These are phyloP conservation scores for Hippasteria phrygiana DNA, from an alignment of 53 echinoderm and acorn worm genomes.

Conservation along the genomic window DNA sequence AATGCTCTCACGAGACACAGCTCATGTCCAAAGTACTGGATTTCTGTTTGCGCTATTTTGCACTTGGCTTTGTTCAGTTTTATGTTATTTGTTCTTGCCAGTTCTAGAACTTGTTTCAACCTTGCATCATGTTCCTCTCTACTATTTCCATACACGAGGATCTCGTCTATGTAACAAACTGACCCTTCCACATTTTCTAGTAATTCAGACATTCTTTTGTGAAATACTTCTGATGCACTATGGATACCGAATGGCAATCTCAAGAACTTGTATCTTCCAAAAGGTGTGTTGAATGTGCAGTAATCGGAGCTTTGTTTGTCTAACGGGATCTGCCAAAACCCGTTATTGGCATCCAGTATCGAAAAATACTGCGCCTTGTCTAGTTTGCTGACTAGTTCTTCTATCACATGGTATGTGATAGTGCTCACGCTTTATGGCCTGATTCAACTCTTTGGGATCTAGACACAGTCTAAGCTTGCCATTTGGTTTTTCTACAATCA, in stretches of 20 bases:
- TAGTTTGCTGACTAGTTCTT: constrained; percentile 58
- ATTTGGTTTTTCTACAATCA: constrained; percentile 71
- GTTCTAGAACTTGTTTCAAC: constrained; percentile 58
- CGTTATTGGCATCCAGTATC: constrained; percentile 61
- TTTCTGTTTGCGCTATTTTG: constrained; percentile 41
- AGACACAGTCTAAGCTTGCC: constrained; percentile 65
- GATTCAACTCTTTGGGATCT: constrained; percentile 68
- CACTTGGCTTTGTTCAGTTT: constrained; percentile 73
- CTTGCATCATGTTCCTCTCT: constrained; percentile 59
- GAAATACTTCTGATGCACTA: constrained; percentile 72
- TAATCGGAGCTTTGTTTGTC: constrained; percentile 60
- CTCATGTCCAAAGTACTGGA: constrained; percentile 66
- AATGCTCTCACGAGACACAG: constrained; percentile 65
- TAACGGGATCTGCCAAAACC: constrained; percentile 67
- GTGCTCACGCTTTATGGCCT: constrained; percentile 56
- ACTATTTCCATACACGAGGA: constrained; percentile 50
- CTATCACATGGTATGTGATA: constrained; percentile 55
- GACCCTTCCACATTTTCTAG: constrained; percentile 62
- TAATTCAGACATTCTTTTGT: constrained; percentile 59
- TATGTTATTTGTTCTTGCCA: constrained; percentile 45
- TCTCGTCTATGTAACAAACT: constrained; percentile 59
- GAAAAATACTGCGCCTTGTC: constrained; percentile 63
- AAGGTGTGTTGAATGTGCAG: constrained; percentile 67
- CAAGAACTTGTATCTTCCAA: constrained; percentile 64
- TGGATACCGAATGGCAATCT: constrained; percentile 71